Evolutionary conservation across 2,888 invertebrate species (phyloP), one percentile per base, ranked within the genome.

Genomic region (Xiphydria camelus): DNA sequence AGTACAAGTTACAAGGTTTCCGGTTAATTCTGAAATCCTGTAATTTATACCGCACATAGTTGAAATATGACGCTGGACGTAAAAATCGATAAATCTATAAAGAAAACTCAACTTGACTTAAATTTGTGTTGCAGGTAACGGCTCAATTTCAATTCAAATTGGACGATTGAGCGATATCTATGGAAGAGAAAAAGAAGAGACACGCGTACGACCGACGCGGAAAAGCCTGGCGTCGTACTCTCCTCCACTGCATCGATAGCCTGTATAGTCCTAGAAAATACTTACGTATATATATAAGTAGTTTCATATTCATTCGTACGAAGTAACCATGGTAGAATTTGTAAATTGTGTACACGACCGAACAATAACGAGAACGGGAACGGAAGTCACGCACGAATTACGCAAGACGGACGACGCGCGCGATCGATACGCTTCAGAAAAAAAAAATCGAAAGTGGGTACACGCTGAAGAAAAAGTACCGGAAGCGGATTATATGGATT

Each of bases 241-340:
- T 6, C 12, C 29, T 14, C 29, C 29, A 14, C 20, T 42, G 15
- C 29, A 15, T 44, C 45, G 43, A 37, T 49, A 40, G 47, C 49
- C 48, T 57, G 59, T 60, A 62, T 60, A 59, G 58, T 18, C 47
- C 44, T 46, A 55, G 52, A 51, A 49, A 47, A 54, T 58, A 59
- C 54, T 42, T 58, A 29, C 15, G n/a, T 29, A 29, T 4, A 29
- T 29, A 14, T 7, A 48, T 62, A 66, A 64, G 64, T 69, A 72
- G 68, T 66, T 64, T 68, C 65, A 56, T 65, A 67, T 63, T 60
- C 58, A 59, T 62, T 60, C 62, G 50, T 64, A 64, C 62, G 52
- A 59, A 62, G 53, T 63, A 61, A 55, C 49, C 51, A 47, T 49
- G 35, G 37, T 55, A 59, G 59, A 48, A 59, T 58, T 58, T 58